Percentiles rank a stretch among this genome's conserved stretches.
phyloP scores from a whole-genome alignment of 92 coral and sea anemone species.

The Zoanthus sociatus region DNA sequence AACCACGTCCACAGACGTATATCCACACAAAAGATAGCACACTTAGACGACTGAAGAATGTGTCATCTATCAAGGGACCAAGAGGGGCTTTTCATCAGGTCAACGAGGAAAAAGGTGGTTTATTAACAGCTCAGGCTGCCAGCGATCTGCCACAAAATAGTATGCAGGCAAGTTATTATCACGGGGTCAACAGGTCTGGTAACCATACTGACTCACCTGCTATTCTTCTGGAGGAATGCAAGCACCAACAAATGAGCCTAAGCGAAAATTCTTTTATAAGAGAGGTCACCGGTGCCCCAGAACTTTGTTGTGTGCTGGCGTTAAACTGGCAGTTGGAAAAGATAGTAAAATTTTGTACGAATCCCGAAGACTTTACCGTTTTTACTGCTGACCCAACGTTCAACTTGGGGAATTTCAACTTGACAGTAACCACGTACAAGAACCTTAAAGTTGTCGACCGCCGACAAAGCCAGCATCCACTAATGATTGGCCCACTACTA shows the following conservation, averaged over 20 bases:
- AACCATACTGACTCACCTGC: too few relatives aligned
- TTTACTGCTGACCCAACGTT: constrained; percentile 71
- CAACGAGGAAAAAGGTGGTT: neutral
- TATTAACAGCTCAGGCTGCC: too few relatives aligned
- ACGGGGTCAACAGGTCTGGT: neutral
- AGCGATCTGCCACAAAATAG: too few relatives aligned
- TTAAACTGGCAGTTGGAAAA: constrained; percentile 67
- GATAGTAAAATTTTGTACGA: constrained; percentile 62
- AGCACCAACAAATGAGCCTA: constrained; percentile 2
- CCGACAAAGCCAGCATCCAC: constrained; percentile 51
- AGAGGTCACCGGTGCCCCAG: constrained; percentile 69
- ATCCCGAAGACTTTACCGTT: constrained; percentile 49
- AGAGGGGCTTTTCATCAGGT: neutral
- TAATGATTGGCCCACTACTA: constrained; percentile 65
- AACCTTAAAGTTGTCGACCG: constrained; percentile 44
- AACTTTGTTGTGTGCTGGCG: constrained; percentile 64
- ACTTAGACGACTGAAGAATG: neutral
- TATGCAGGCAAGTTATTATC: too few relatives aligned
- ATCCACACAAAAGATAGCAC: constrained; percentile 6
- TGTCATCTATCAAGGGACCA: neutral
- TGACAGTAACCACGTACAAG: constrained; percentile 59
- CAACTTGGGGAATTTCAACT: constrained; percentile 64
- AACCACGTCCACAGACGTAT: neutral
- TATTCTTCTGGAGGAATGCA: neutral
- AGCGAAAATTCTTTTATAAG: constrained; percentile 20